These are phyloP conservation scores for Cichlasoma orientale DNA, from an alignment of 2,797 vertebrate genomes.

Conservation along the genomic window DNA sequence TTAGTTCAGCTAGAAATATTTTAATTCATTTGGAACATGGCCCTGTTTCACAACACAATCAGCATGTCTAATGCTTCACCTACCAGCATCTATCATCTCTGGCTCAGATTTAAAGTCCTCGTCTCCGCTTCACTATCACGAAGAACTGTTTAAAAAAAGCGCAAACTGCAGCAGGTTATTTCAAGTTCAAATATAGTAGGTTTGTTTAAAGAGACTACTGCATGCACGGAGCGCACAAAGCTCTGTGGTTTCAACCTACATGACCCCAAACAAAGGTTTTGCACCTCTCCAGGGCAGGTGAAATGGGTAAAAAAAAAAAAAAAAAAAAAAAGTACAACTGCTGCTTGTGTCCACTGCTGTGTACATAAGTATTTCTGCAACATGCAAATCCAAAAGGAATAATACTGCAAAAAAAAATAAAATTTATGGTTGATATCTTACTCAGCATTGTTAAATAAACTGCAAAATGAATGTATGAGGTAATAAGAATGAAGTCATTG, in stretches of 20 bases:
- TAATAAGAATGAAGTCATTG: not conserved
- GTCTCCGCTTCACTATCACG: not conserved
- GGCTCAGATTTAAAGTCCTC: not conserved
- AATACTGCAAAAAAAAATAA: too few relatives aligned
- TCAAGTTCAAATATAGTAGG: not conserved
- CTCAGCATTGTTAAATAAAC: not conserved
- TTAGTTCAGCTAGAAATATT: not conserved
- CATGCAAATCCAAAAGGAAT: not conserved
- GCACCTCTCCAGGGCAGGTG: constrained; percentile 30
- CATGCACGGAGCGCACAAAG: not conserved
- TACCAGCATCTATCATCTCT: not conserved
- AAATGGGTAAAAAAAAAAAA: constrained; percentile 13
- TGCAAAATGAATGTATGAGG: not conserved
- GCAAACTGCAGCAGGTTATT: not conserved
- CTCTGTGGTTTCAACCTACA: constrained; percentile 7
- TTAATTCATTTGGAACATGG: not conserved
- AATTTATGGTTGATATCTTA: too few relatives aligned
- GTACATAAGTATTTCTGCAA: not conserved
- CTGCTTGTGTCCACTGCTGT: not conserved
- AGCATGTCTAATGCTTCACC: not conserved
- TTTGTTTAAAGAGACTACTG: not conserved
- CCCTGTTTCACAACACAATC: not conserved
- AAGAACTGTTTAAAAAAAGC: not conserved
- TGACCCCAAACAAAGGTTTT: constrained; percentile 16
- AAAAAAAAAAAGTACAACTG: not conserved